Conservation (phyloP, 2,113 vertebrate genomes). For the Spizaetus ornatus region DNA sequence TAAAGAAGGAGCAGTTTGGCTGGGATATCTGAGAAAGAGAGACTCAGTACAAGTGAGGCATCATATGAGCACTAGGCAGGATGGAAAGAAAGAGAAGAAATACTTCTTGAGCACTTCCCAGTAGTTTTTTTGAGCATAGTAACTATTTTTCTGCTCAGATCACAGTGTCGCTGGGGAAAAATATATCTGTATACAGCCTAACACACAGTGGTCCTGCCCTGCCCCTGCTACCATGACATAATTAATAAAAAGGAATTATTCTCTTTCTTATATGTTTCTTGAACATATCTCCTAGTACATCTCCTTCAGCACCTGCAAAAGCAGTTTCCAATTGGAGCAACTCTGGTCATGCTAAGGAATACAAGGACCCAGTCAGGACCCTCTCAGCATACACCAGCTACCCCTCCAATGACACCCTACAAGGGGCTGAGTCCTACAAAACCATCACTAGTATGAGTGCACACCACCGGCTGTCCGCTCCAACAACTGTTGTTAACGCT, state of each 20-base stretch:
- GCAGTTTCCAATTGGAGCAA: neutral
- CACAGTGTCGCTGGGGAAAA: neutral
- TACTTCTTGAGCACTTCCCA: neutral
- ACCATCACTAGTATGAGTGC: neutral
- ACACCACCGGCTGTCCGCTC: neutral
- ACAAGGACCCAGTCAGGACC: neutral
- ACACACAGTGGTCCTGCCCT: neutral
- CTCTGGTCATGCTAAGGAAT: neutral
- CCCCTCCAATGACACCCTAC: neutral
- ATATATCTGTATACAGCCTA: neutral
- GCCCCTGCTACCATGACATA: neutral
- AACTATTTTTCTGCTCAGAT: neutral
- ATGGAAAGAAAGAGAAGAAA: neutral
- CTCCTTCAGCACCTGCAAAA: neutral
- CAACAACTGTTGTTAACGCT: neutral
- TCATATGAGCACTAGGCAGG: neutral
- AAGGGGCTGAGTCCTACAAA: neutral
- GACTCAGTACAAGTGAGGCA: neutral
- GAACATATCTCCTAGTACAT: neutral
- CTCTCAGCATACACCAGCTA: neutral
- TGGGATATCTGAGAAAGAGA: neutral
- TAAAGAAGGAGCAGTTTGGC: neutral
- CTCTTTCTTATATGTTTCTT: neutral
- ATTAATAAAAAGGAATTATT: neutral
- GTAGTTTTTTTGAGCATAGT: neutral